phyloP scores from a whole-genome alignment of 2,797 vertebrate genomes.

The Notolabrus celidotus region DNA sequence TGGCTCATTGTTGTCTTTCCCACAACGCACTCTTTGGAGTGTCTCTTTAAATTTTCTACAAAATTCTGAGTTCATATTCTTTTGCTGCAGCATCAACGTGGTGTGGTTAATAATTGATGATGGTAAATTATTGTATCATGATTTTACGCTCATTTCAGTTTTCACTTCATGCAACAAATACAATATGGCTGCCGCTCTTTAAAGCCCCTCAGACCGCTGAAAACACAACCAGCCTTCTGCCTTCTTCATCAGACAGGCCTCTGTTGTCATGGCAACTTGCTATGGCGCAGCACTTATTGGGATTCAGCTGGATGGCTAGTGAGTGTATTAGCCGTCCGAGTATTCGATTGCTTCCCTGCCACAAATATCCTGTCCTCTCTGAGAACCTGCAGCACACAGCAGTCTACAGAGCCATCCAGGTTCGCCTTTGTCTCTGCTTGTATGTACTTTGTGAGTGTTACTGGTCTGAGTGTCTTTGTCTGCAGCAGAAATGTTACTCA shows the following conservation, averaged over 20 bases:
- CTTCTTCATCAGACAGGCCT: conserved; percentile 86
- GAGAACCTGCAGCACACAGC: conserved; percentile 61
- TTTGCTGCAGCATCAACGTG: not conserved
- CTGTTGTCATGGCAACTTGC: conserved; percentile 96
- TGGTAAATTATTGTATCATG: conserved; percentile 1
- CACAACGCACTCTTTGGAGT: not conserved
- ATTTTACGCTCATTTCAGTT: conserved; percentile 14
- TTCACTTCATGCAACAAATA: conserved; percentile 52
- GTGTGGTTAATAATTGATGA: not conserved
- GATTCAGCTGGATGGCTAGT: conserved; percentile 88
- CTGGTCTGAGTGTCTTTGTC: conserved; percentile 66
- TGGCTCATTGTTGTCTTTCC: not conserved
- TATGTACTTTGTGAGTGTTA: conserved; percentile 43
- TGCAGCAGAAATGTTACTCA: conserved; percentile 66
- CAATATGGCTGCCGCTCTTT: conserved; percentile 73
- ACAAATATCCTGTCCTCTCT: conserved; percentile 61
- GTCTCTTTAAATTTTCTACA: not conserved
- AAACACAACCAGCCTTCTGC: conserved; percentile 76
- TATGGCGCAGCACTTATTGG: conserved; percentile 94
- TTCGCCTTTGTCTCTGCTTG: conserved; percentile 62
- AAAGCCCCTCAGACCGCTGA: conserved; percentile 65
- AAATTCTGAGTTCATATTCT: not conserved
- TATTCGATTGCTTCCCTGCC: conserved; percentile 65
- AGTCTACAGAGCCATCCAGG: conserved; percentile 45
- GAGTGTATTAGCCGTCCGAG: conserved; percentile 80